phyloP scores from a whole-genome alignment of 2,888 invertebrate species.

The Neoaliturus tenellus region DNA sequence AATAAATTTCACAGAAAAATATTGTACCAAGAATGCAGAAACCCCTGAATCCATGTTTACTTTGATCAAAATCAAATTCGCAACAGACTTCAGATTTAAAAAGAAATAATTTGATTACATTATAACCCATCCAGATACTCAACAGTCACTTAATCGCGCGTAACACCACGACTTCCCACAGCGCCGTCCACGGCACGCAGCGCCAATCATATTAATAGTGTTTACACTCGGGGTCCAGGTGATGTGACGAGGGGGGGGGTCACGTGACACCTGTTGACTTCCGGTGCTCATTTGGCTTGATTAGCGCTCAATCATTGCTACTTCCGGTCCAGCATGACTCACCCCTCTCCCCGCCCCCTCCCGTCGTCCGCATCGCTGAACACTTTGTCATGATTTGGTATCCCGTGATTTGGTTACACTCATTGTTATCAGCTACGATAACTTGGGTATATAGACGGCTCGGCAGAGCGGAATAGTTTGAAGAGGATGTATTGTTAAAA shows the following conservation, averaged over 20 bases:
- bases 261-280: slow-evolving; percentile 63
- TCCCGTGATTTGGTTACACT: not conserved
- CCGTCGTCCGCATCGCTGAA: not conserved
- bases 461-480: too few species aligned
- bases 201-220: slow-evolving; percentile 50
- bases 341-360: not conserved
- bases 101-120: too few species aligned
- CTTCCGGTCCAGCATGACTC: slow-evolving; percentile 43
- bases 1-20: too few species aligned
- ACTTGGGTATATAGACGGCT: too few species aligned
- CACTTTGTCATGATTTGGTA: not conserved
- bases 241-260: slow-evolving; percentile 54
- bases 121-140: too few species aligned
- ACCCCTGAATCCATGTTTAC: too few species aligned
- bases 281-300: slow-evolving; percentile 56
- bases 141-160: too few species aligned
- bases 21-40: too few species aligned
- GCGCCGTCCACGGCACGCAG: not conserved
- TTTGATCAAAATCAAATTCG: too few species aligned
- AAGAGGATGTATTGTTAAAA: too few species aligned
- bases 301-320: slow-evolving; percentile 45
- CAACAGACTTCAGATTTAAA: too few species aligned
- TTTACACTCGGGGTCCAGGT: slow-evolving; percentile 49
- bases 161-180: slow-evolving; percentile 16
- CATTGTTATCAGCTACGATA: too few species aligned